A percentile compares a stretch with the other conserved stretches of the same genome.
Evolutionary conservation across 1,140 invertebrate genomes (phyloP).

Genomic region (Pseudomyrmex cubaensis): DNA sequence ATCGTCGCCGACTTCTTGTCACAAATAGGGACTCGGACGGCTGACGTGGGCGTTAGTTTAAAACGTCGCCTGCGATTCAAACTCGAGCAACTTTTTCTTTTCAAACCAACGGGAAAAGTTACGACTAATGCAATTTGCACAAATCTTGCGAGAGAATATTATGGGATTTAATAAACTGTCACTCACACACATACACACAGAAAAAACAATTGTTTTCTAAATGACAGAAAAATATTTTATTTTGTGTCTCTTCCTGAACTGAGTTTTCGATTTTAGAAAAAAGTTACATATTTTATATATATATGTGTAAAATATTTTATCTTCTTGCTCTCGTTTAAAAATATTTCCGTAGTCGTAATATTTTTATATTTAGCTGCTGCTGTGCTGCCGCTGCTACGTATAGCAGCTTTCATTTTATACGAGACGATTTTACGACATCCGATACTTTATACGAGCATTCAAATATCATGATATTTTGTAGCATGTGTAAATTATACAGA

Average conservation of each 20-base stretch:
- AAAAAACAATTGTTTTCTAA: neutral
- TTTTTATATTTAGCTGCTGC: slow-evolving; percentile 15
- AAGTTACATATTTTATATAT: too few species aligned
- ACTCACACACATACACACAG: neutral
- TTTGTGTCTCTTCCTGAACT: neutral
- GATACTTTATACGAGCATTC: neutral
- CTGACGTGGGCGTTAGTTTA: neutral
- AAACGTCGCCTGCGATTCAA: slow-evolving; percentile 23
- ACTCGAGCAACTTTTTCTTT: slow-evolving; percentile 5
- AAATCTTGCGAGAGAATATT: slow-evolving; percentile 16
- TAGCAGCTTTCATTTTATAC: neutral
- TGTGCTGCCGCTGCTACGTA: too few species aligned
- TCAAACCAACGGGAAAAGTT: neutral
- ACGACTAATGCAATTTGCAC: neutral
- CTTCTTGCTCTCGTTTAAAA: neutral
- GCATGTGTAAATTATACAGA: neutral
- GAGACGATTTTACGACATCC: slow-evolving; percentile 16
- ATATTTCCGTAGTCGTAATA: slow-evolving; percentile 10
- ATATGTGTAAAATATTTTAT: neutral
- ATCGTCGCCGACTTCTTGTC: neutral
- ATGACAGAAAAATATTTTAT: neutral
- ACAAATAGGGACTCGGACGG: slow-evolving; percentile 4
- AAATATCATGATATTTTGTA: slow-evolving; percentile 24
- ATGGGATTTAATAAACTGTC: slow-evolving; percentile 23
- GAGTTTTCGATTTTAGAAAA: too few species aligned